Evolutionary conservation across 2,797 vertebrate species (phyloP).

Genomic region (Sphenopsis melanotis): DNA sequence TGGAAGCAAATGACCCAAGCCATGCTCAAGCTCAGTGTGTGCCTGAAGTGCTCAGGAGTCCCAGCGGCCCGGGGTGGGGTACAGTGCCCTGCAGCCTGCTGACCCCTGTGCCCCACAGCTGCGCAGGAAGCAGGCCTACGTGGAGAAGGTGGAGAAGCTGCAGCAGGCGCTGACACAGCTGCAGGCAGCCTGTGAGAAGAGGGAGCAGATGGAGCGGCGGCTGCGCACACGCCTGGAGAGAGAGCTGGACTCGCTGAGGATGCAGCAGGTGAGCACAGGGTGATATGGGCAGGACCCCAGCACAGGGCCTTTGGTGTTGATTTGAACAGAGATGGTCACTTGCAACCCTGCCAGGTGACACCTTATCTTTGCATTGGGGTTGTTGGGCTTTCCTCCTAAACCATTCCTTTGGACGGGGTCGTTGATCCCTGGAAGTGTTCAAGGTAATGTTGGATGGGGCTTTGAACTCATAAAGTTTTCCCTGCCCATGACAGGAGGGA

Average conservation of each 20-base stretch:
- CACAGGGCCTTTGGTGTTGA: rapidly evolving
- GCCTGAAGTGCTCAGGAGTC: neutral
- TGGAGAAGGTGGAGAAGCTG: slow-evolving; percentile 86
- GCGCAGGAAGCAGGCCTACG: slow-evolving; percentile 84
- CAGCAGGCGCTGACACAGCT: slow-evolving; percentile 86
- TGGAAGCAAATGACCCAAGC: neutral
- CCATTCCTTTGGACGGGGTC: neutral
- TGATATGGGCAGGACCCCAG: neutral
- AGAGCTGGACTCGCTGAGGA: slow-evolving; percentile 81
- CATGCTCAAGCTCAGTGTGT: rapidly evolving
- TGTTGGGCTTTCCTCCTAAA: neutral
- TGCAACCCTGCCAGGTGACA: neutral
- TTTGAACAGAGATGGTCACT: neutral
- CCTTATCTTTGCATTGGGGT: neutral
- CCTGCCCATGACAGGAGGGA: rapidly evolving
- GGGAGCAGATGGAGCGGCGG: slow-evolving; percentile 85
- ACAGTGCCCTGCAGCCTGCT: neutral
- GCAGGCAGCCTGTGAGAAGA: slow-evolving; percentile 84
- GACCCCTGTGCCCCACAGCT: slow-evolving; percentile 60
- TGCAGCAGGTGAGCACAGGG: slow-evolving; percentile 76
- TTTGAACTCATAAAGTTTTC: neutral
- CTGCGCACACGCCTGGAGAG: slow-evolving; percentile 82
- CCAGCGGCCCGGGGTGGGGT: rapidly evolving
- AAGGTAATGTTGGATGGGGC: neutral
- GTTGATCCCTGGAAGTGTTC: neutral